phyloP scores from a whole-genome alignment of 2,113 vertebrate species.

The Xyrauchen texanus region DNA sequence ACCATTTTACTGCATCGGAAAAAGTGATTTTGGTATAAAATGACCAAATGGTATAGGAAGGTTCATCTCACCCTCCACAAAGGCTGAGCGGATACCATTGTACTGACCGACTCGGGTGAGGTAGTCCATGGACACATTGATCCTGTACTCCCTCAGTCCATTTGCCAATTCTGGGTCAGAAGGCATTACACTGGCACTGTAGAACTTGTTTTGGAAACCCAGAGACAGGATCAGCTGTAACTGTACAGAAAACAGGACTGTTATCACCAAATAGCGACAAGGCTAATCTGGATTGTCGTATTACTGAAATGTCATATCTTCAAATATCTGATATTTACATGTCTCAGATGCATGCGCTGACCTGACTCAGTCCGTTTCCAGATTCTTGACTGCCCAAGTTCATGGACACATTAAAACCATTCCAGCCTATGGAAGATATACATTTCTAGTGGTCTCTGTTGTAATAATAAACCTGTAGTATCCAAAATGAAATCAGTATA shows the following conservation, averaged over 20 bases:
- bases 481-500: not conserved
- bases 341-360: no score
- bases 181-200: slow-evolving; percentile 63
- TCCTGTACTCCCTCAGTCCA: slow-evolving; percentile 64
- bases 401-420: slow-evolving; percentile 77
- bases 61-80: slow-evolving; percentile 70
- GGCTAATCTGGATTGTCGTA: not conserved
- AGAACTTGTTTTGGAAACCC: slow-evolving; percentile 81
- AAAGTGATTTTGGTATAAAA: no score
- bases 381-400: slow-evolving; percentile 59
- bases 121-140: slow-evolving; percentile 80
- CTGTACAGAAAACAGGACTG: slow-evolving; percentile 56
- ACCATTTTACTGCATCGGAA: no score
- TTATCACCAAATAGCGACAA: not conserved
- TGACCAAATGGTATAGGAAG: not conserved
- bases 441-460: slow-evolving; percentile 6
- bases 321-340: no score
- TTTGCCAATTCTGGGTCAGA: not conserved
- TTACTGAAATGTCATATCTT: slow-evolving; percentile 14
- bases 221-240: slow-evolving; percentile 64
- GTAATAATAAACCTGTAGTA: not conserved
- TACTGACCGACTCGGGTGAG: slow-evolving; percentile 66
- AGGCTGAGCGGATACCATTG: slow-evolving; percentile 60
- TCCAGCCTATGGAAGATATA: slow-evolving; percentile 67
- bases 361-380: slow-evolving; percentile 61